These are phyloP conservation scores for Chaetops frenatus DNA, from an alignment of 2,113 vertebrate species.

Conservation along the genomic window DNA sequence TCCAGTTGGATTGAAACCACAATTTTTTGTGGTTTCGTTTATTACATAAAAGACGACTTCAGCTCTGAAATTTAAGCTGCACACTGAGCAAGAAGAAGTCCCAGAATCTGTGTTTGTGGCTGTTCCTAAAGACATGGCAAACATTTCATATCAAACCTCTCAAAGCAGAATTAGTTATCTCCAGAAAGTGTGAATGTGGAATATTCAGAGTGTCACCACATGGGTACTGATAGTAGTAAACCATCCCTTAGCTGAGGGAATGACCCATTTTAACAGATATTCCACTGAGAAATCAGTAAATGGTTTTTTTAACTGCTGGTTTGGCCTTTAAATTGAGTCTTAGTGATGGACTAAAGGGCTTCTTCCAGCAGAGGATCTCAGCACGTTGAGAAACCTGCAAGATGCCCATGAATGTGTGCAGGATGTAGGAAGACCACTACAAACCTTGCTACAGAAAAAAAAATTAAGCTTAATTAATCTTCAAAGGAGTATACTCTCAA, in stretches of 20 bases:
- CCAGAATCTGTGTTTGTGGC: neutral
- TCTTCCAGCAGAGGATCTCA: neutral
- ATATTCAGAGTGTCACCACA: neutral
- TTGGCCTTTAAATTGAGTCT: neutral
- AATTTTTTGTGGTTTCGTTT: neutral
- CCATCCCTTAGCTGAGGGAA: neutral
- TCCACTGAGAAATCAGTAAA: neutral
- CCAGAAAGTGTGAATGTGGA: neutral
- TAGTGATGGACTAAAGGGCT: neutral
- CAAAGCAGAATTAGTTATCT: neutral
- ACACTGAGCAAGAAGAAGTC: neutral
- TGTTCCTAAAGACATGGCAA: neutral
- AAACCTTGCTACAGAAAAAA: neutral
- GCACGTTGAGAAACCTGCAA: neutral
- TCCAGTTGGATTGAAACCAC: neutral
- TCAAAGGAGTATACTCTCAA: rapidly evolving
- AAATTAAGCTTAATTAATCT: neutral
- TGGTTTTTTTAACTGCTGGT: neutral
- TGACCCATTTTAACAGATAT: neutral
- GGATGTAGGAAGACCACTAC: neutral
- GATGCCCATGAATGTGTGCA: neutral
- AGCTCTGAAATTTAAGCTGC: neutral
- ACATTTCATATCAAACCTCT: neutral
- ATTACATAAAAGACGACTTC: neutral
- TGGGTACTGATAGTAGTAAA: neutral